Conservation (phyloP, 1,140 invertebrate genomes). For the Caenorhabditis remanei region DNA sequence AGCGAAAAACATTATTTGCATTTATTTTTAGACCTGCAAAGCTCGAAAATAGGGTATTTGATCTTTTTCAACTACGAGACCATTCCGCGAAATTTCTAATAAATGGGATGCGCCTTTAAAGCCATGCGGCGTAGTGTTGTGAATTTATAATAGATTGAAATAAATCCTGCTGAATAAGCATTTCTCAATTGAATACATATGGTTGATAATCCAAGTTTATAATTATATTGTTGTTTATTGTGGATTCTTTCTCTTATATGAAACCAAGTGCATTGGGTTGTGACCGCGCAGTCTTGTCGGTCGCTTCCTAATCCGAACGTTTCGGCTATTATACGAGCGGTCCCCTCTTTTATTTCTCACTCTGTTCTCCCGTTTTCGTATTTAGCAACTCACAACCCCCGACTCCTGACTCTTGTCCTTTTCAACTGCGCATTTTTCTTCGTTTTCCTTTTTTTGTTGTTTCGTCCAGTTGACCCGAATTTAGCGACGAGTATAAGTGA, state of each 20-base stretch:
- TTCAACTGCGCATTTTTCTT: background rate
- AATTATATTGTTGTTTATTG: conserved; percentile 12
- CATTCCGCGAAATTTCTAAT: no score
- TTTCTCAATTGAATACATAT: background rate
- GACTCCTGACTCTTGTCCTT: background rate
- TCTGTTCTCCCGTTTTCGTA: background rate
- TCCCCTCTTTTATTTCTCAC: background rate
- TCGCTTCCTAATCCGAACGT: conserved; percentile 40
- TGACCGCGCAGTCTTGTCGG: conserved; percentile 34
- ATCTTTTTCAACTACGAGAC: no score
- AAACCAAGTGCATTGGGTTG: conserved; percentile 21
- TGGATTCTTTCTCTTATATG: background rate
- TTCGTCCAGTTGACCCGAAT: conserved; percentile 19
- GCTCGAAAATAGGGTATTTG: no score
- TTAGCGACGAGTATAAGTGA: conserved; percentile 13
- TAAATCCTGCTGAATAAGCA: background rate
- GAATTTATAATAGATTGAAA: background rate
- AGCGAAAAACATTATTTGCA: no score
- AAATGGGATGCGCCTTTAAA: no score
- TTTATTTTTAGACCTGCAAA: no score
- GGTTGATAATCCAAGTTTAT: conserved; percentile 19
- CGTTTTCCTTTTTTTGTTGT: conserved; percentile 4
- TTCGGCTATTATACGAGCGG: conserved; percentile 46
- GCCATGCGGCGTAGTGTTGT: no score
- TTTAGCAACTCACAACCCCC: background rate